Base-by-base conservation (phyloP, 2,797 vertebrate species). In the Ataeniobius toweri region DNA sequence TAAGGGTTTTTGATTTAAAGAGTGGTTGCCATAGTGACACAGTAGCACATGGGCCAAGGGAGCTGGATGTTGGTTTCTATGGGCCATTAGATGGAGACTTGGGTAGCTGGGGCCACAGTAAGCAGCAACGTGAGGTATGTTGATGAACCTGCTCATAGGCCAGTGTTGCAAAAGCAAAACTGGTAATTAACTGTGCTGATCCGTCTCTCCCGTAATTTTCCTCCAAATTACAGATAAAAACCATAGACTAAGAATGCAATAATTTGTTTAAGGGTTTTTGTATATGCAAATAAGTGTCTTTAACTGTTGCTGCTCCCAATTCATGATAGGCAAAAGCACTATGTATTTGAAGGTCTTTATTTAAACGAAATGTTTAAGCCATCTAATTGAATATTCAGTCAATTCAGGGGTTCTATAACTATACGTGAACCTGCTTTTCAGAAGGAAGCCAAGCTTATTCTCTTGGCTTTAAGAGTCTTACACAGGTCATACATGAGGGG, bases 321-420 rank as follows among this genome's bases (percentile, higher is more conserved):
- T 89, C 87, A 91, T 89, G 90, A 90, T 86, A 82, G 75, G 82
- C 78, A 80, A 87, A 80, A 81, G 87, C 18, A 3, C 20, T 36
- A 88, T 79, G 85, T 85, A 92, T 87, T 83, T 48, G 18, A 88
- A 88, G 90, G 93, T 86, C 79, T 89, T 88, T 79, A 89, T 91
- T 89, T 86, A 89, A 88, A 94, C 94, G 78, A 94, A 95, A 95
- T 94, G 94, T 95, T 93, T 91, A 94, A 80, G 74, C 59, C 69
- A 77, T 76, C 76, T 94, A 91, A 94, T 94, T 88, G 94, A 94
- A 94, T 93, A 94, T 94, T 95, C 91, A 89, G 89, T 91, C 90
- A 92, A 92, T 93, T 91, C 86, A 78, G 87, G 91, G 83, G 84
- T 94, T 93, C 89, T 88, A 75, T 87, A 86, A 83, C 90, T 87